A percentile compares a stretch with the other conserved stretches of the same genome.
Conservation (phyloP, 2,888 invertebrate genomes). For the Ligdia adustata region DNA sequence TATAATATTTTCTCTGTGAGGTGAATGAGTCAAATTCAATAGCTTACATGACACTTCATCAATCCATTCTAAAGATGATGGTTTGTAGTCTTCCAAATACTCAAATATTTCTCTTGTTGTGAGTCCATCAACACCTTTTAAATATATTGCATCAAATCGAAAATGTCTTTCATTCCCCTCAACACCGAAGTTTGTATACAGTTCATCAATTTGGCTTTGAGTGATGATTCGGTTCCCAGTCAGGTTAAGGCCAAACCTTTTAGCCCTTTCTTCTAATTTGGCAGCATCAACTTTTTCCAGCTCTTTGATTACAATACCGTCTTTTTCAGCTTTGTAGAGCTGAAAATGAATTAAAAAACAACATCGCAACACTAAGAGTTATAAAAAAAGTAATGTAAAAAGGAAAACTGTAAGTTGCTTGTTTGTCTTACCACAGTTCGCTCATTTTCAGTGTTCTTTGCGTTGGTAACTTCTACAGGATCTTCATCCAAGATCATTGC, state of each 20-base stretch:
- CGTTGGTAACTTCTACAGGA: conserved; percentile 29
- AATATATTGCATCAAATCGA: conserved; percentile 89
- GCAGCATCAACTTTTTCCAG: conserved; percentile 71
- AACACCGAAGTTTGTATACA: conserved; percentile 72
- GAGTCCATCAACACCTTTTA: conserved; percentile 90
- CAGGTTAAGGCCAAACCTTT: conserved; percentile 72
- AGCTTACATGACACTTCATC: conserved; percentile 90
- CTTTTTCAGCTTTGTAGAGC: conserved; percentile 65
- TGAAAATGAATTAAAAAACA: conserved; percentile 46
- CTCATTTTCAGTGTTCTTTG: conserved; percentile 40
- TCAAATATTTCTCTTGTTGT: conserved; percentile 91
- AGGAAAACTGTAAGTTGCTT: no score
- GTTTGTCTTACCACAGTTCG: conserved; percentile 60
- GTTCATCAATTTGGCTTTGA: conserved; percentile 75
- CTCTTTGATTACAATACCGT: conserved; percentile 59
- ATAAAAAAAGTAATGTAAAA: no score
- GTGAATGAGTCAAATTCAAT: no score
- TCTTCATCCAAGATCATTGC: conserved; percentile 68
- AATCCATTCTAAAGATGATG: conserved; percentile 92
- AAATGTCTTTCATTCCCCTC: conserved; percentile 85
- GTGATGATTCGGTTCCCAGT: conserved; percentile 71
- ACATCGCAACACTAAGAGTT: no score
- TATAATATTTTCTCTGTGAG: no score
- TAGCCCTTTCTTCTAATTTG: conserved; percentile 74
- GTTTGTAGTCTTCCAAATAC: conserved; percentile 90